A percentile compares a stretch with the other conserved stretches of the same genome.
These are phyloP conservation scores for Margaritifera margaritifera DNA, from an alignment of 2,888 invertebrate genomes.

Conservation along the genomic window DNA sequence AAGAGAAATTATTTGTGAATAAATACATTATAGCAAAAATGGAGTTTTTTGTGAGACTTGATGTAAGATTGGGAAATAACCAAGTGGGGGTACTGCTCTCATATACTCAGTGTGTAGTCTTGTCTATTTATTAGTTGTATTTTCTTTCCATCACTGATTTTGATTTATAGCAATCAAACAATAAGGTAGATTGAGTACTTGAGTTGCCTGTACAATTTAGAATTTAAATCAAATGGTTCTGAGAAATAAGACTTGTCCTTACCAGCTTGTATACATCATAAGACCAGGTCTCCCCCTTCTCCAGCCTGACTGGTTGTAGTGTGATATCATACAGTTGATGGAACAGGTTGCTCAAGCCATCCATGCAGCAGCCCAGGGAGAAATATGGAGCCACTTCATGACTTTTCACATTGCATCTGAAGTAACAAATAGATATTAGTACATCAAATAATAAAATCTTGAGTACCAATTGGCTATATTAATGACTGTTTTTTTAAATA, in stretches of 20 bases:
- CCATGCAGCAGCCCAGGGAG: conserved; percentile 94
- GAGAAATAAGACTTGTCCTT: conserved; percentile 7
- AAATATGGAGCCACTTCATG: conserved; percentile 83
- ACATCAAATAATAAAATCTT: not conserved
- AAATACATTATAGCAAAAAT: too few species aligned
- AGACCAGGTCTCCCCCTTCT: conserved; percentile 89
- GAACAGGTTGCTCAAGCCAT: conserved; percentile 93
- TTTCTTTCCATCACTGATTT: too few species aligned
- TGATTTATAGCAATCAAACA: too few species aligned
- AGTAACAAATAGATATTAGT: conserved; percentile 8
- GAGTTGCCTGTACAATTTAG: not conserved
- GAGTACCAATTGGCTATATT: not conserved
- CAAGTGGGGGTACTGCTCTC: too few species aligned
- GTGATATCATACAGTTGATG: conserved; percentile 84
- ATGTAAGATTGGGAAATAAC: too few species aligned
- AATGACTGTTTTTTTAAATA: too few species aligned
- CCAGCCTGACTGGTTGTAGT: conserved; percentile 82
- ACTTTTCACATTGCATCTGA: conserved; percentile 47
- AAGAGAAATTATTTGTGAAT: too few species aligned
- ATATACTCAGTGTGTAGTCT: too few species aligned
- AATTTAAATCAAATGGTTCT: not conserved
- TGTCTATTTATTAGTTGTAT: too few species aligned
- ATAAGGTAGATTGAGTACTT: not conserved
- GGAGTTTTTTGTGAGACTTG: too few species aligned
- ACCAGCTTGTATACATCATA: conserved; percentile 92